Conservation (phyloP, 2,113 vertebrate species). For the Mystacornis crossleyi region DNA sequence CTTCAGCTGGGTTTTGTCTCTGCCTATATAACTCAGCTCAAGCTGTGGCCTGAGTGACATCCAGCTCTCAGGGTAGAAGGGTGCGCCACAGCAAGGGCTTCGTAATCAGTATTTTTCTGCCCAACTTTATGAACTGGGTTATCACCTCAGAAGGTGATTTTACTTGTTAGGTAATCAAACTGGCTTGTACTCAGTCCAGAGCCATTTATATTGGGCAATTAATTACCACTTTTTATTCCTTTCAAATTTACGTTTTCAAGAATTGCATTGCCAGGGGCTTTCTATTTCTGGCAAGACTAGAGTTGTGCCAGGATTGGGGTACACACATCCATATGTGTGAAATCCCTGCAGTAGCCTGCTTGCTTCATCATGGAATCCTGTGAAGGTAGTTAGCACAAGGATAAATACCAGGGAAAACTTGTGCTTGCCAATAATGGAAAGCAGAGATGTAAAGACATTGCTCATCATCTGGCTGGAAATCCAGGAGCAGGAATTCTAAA, state of each 20-base stretch:
- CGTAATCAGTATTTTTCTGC: background rate
- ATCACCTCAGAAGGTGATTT: background rate
- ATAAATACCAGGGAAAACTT: background rate
- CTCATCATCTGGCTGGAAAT: background rate
- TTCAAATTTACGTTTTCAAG: constrained; percentile 2
- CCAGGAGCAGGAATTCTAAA: background rate
- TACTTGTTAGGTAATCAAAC: background rate
- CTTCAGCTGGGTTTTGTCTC: background rate
- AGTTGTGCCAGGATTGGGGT: background rate
- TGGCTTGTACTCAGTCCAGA: background rate
- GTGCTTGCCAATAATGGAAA: background rate
- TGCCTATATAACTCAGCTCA: background rate
- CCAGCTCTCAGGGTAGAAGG: background rate
- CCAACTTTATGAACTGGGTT: background rate
- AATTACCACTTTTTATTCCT: constrained; percentile 22
- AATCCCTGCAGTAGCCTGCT: background rate
- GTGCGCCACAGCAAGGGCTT: background rate
- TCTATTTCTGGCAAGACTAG: background rate
- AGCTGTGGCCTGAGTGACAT: background rate
- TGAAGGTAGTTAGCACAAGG: background rate
- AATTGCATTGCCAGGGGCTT: background rate
- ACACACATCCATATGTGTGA: background rate
- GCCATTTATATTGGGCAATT: background rate
- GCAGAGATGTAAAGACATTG: background rate
- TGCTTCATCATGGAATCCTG: background rate